Evolutionary conservation across 2,888 invertebrate species (phyloP).

Genomic region (Trisateles emortualis): DNA sequence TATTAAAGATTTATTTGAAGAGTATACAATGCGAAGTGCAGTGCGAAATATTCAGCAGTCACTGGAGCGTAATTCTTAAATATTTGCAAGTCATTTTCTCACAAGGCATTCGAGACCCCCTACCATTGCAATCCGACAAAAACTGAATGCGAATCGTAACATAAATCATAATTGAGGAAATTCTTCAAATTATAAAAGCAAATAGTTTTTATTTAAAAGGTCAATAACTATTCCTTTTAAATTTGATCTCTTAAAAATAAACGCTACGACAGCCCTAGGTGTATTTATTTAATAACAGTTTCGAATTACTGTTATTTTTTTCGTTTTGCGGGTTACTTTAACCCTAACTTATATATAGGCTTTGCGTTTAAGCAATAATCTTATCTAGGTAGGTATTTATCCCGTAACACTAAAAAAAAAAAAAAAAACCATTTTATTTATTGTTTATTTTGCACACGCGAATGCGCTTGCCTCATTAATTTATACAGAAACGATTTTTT

Average conservation of each 20-base stretch:
- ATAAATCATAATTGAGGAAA: conserved; percentile 16
- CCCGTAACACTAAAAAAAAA: conserved; percentile 43
- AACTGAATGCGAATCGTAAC: conserved; percentile 15
- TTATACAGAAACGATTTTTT: conserved; percentile 9
- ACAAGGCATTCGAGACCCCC: conserved; percentile 50
- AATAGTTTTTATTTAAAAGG: background rate
- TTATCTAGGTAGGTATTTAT: no score
- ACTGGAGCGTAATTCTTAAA: conserved; percentile 33
- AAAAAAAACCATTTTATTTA: conserved; percentile 42
- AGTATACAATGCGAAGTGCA: conserved; percentile 25
- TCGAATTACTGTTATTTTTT: background rate
- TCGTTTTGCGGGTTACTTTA: conserved; percentile 22
- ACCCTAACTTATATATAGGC: conserved; percentile 14
- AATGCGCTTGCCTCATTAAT: conserved; percentile 27
- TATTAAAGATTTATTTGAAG: conserved; percentile 27
- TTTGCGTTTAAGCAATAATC: conserved; percentile 38
- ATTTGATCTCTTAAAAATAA: background rate
- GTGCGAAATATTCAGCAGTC: conserved; percentile 27
- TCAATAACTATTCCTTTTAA: background rate
- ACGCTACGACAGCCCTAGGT: background rate
- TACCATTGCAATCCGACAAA: conserved; percentile 29
- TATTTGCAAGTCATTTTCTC: conserved; percentile 70
- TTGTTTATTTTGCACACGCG: conserved; percentile 8
- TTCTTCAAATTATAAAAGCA: conserved; percentile 14
- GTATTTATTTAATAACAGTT: conserved; percentile 14